These are phyloP conservation scores for Anguilla rostrata DNA, from an alignment of 2,113 vertebrate species.

Conservation along the genomic window DNA sequence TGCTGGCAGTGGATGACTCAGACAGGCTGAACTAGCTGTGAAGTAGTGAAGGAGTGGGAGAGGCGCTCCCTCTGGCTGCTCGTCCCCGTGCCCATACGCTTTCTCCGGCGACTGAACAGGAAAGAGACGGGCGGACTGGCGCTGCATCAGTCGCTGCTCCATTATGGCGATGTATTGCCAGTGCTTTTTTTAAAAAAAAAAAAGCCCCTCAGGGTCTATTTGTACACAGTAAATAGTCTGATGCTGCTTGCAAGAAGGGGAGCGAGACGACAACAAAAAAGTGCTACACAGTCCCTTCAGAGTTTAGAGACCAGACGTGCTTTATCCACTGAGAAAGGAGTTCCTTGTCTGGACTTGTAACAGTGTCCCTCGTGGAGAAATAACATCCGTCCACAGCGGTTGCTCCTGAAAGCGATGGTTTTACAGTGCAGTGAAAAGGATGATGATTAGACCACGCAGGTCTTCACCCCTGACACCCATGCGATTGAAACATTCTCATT, in stretches of 20 bases:
- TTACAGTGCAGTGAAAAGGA: no score
- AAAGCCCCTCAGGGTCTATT: conserved; percentile 46
- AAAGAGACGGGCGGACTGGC: conserved; percentile 44
- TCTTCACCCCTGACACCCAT: no score
- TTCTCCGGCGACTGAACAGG: conserved; percentile 39
- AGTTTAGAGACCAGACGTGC: not conserved
- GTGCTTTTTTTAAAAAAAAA: conserved; percentile 19
- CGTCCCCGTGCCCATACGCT: conserved; percentile 28
- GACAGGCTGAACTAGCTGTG: conserved; percentile 56
- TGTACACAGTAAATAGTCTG: conserved; percentile 47
- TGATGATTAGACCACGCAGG: no score
- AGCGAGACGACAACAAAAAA: not conserved
- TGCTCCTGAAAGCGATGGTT: no score
- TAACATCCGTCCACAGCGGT: no score
- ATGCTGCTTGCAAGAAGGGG: conserved; percentile 8
- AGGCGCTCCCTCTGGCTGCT: conserved; percentile 14
- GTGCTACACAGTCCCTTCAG: not conserved
- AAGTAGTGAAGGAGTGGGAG: conserved; percentile 52
- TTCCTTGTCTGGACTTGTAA: not conserved
- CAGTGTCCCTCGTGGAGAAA: no score
- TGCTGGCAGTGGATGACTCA: conserved; percentile 71
- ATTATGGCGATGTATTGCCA: conserved; percentile 48
- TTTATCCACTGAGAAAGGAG: not conserved
- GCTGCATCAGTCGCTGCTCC: conserved; percentile 40
- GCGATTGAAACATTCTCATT: no score